Evolutionary conservation across 1,140 invertebrate genomes (phyloP).

Genomic region (Sinella curviseta): DNA sequence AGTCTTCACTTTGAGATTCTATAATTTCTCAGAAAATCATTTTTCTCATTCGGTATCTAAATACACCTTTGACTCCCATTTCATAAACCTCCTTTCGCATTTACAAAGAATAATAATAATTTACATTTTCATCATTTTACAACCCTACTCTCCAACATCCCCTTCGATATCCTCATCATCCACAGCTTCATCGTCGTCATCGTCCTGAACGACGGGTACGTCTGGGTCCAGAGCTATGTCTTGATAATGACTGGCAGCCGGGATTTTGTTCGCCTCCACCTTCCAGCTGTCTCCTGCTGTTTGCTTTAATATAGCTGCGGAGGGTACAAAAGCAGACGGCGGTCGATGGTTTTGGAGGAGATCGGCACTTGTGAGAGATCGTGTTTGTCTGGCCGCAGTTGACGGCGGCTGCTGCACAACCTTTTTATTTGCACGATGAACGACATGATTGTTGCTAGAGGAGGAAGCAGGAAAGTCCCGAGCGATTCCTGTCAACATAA

Average conservation of each 20-base stretch:
- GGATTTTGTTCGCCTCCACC: background rate
- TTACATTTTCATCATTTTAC: too few relatives aligned
- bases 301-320: background rate
- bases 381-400: background rate
- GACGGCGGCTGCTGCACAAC: background rate
- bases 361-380: background rate
- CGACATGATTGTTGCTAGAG: background rate
- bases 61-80: too few relatives aligned
- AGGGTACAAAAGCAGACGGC: background rate
- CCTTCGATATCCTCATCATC: too few relatives aligned
- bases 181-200: conserved; percentile 6
- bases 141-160: too few relatives aligned
- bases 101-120: too few relatives aligned
- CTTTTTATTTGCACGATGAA: background rate
- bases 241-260: background rate
- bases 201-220: background rate
- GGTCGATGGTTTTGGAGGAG: background rate
- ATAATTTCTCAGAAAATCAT: too few relatives aligned
- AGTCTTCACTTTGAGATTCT: too few relatives aligned
- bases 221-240: conserved; percentile 11
- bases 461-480: background rate
- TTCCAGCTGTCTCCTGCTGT: background rate
- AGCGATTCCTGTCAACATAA: background rate
- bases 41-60: too few relatives aligned
- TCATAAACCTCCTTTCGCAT: too few relatives aligned